Evolutionary conservation across 1,140 invertebrate genomes (phyloP), one percentile per base, ranked within the genome.

Genomic region (Anagrus nilaparvatae): DNA sequence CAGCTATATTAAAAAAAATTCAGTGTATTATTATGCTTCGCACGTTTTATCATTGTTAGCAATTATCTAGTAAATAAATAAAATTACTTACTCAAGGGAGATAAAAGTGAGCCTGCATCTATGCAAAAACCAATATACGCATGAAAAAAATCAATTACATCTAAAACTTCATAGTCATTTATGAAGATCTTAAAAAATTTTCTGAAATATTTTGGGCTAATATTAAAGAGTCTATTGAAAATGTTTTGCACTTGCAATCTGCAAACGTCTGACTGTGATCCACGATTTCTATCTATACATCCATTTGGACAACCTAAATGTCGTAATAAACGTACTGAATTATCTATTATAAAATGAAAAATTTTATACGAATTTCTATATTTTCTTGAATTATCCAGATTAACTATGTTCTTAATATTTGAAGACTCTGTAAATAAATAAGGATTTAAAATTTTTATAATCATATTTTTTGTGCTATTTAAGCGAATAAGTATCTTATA

Each of bases 121-220:
- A 88, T 76, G 67, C 96, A 99, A 62, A 93, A 98, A 13, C 90
- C 91, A 27, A 96, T 76, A 54, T 96, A 92, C 5, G 92, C 78
- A 64, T 99, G 96, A 31, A 98, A 83, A 56, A 96, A 88, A 54
- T 97, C 93, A 3, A 99, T 61, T 9, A 96, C 76, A 37, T 93
- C 89, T 3, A 78, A 67, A 16, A 97, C 66, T 0, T 84, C 75
- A 21, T 84, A 78, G 4, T 74, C 75, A 33, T 77, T 78, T 0
- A 96, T 80, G 65, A 90, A 82, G 30, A 82, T 74, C 43, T 78
- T 74, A 12, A 97, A 67, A 47, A 85, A 93, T 28, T 74, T 72
- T 23, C 90, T 87, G 52, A 87, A 87, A 42, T 81, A 76, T 35
- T 76, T 75, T 0, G 76, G 69, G 24, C 73, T 79, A 3, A 77